Evolutionary conservation across 2,888 invertebrate species (phyloP).

Genomic region (Nysson spinosus): DNA sequence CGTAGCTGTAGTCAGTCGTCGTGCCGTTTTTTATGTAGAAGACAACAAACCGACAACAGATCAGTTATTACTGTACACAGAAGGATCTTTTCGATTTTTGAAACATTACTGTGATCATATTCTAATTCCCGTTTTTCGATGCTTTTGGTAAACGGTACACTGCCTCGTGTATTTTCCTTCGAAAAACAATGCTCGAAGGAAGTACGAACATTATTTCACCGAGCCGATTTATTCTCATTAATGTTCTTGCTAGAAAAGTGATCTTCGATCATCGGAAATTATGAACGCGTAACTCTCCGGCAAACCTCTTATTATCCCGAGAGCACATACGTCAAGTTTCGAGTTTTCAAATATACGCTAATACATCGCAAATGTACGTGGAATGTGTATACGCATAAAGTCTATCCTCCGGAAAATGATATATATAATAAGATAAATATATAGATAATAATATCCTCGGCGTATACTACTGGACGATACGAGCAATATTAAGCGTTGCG

Average conservation of each 20-base stretch:
- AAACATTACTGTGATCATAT: neutral
- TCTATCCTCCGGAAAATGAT: constrained; percentile 18
- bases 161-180: constrained; percentile 24
- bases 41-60: constrained; percentile 33
- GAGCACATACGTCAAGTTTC: too few relatives aligned
- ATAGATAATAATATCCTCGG: constrained; percentile 25
- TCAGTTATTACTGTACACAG: constrained; percentile 29
- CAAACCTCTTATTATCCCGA: too few relatives aligned
- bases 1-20: constrained; percentile 48
- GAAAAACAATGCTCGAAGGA: neutral
- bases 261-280: too few relatives aligned
- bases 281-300: too few relatives aligned
- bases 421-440: constrained; percentile 25
- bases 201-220: constrained; percentile 1
- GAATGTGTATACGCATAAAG: constrained; percentile 14
- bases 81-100: constrained; percentile 15
- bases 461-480: constrained; percentile 39
- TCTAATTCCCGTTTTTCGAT: constrained; percentile 1
- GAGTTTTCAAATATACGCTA: constrained; percentile 12
- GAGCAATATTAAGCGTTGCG: constrained; percentile 50
- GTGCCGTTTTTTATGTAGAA: constrained; percentile 56
- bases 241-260: too few relatives aligned
- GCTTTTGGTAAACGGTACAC: constrained; percentile 30
- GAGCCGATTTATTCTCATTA: neutral
- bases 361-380: constrained; percentile 1